phyloP scores from a whole-genome alignment of 2,888 invertebrate species.

The Lepidocyrtoides sp. region DNA sequence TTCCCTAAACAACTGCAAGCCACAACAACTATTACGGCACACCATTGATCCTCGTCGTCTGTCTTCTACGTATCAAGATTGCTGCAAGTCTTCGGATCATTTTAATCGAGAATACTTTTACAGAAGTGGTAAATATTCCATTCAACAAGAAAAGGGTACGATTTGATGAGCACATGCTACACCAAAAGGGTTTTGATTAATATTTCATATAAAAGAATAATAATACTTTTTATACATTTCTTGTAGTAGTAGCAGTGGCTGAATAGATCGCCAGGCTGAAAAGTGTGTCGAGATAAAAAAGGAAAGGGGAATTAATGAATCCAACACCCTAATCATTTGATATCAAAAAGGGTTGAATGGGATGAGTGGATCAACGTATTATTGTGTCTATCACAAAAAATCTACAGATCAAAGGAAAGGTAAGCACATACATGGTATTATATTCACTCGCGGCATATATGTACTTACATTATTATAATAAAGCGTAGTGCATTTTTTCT shows the following conservation, averaged over 20 bases:
- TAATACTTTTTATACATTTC: not conserved
- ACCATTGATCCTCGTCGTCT: too few relatives aligned
- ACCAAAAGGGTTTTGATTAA: not conserved
- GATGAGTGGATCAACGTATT: not conserved
- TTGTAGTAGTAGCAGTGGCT: too few relatives aligned
- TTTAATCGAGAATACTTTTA: too few relatives aligned
- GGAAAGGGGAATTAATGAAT: constrained; percentile 71
- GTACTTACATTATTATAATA: too few relatives aligned
- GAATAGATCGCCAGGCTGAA: not conserved
- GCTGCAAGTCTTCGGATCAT: too few relatives aligned
- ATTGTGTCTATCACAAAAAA: not conserved
- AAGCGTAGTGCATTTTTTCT: not conserved
- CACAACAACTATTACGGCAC: too few relatives aligned
- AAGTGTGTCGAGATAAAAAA: constrained; percentile 6
- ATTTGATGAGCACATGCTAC: not conserved
- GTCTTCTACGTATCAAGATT: too few relatives aligned
- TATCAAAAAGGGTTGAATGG: constrained; percentile 78
- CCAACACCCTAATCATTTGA: constrained; percentile 70
- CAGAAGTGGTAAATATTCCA: not conserved
- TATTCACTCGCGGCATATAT: too few relatives aligned
- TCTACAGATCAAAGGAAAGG: not conserved
- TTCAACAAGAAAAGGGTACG: not conserved
- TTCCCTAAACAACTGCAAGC: too few relatives aligned
- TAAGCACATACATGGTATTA: not conserved
- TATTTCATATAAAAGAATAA: not conserved